Evolutionary conservation across 2,113 vertebrate species (phyloP), one percentile per base, ranked within the genome.

Genomic region (Sakesphorus luctuosus): DNA sequence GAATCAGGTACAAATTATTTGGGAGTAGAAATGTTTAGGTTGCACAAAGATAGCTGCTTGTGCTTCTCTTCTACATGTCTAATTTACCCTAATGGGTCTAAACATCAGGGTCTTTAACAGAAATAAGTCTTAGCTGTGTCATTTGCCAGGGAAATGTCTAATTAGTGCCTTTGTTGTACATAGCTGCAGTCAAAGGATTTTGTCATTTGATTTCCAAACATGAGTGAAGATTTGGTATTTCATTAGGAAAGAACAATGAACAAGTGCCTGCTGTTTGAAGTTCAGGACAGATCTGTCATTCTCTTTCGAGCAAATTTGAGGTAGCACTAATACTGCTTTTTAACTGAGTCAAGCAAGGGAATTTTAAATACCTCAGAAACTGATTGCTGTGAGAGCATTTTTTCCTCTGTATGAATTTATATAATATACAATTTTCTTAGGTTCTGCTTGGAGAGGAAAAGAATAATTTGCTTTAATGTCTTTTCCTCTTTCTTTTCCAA

Each of bases 161-260:
- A 89, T 81, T 75, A 61, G 35, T 69, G 56, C 31, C 65, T 84
- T 92, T 90, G 75, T 79, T 76, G n/a, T 66, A 36, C 1, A 0
- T 36, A 71, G 77, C 73, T 91, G 58, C n/a, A 87, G 67, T 88
- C 56, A 94, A 71, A 65, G 4, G 12, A 9, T 77, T 74, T 86
- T 96, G 79, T 89, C 47, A 76, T 87, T 79, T 89, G 33, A 93
- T 93, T 96, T 89, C 78, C 71, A 74, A 92, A 75, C 58, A 68
- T 25, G 71, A 91, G 44, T 40, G 67, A 71, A 82, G 88, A 80
- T 63, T 35, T 65, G 29, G 35, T 93, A 26, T 82, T 87, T 79
- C 33, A 2, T 92, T 85, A 63, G 56, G n/a, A 78, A 83, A 69
- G 80, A 72, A 79, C 38, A 85, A 43, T 78, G 72, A 90, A 62